Percentiles rank a stretch among this genome's conserved stretches.
Evolutionary conservation across 1,140 invertebrate genomes (phyloP).

Genomic region (Chironomus tepperi): DNA sequence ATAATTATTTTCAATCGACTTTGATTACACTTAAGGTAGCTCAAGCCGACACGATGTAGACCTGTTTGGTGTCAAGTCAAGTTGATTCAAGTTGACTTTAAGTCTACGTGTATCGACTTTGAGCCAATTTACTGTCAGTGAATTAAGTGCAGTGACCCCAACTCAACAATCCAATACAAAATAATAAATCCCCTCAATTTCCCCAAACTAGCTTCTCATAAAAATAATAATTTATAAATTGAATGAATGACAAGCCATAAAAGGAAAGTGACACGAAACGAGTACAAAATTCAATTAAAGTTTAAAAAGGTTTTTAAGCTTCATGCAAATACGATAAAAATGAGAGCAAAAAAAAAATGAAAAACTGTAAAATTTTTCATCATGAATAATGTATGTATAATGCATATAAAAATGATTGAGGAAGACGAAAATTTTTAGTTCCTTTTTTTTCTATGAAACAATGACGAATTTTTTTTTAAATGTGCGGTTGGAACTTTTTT

Average conservation of each 20-base stretch:
- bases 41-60: no score
- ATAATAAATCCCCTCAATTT: no score
- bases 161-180: no score
- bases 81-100: no score
- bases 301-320: conserved; percentile 9
- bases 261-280: background rate
- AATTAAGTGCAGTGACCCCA: no score
- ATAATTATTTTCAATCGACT: no score
- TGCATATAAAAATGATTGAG: background rate
- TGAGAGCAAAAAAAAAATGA: background rate
- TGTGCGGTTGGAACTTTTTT: background rate
- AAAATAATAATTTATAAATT: no score
- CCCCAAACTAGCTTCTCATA: no score
- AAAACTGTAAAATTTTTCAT: background rate
- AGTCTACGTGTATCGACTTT: no score
- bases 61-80: no score
- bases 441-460: background rate
- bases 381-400: background rate
- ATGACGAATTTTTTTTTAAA: background rate
- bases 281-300: conserved; percentile 4
- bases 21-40: no score
- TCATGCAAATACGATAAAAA: background rate
- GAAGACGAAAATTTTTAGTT: background rate
- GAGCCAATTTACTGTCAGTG: no score
- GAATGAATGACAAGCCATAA: background rate